Evolutionary conservation across 2,888 invertebrate genomes (phyloP), one percentile per base, ranked within the genome.

Genomic region (Dioctria linearis): DNA sequence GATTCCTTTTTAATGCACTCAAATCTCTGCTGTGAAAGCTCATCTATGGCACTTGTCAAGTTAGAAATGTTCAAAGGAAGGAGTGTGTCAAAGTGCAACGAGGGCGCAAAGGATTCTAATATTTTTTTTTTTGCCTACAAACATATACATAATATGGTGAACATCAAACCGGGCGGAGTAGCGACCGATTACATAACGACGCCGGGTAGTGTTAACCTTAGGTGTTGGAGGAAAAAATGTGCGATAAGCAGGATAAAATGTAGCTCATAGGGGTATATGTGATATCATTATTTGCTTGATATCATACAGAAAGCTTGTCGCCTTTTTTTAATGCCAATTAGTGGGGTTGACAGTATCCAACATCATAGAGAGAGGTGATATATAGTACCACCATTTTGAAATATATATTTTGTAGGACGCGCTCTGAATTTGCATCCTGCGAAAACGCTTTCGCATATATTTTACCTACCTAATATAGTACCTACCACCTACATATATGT

Each of bases 271-370:
- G 25, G 25, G 25, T 51, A 57, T 57, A 51, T 13, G 40, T 76
- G 59, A 61, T 49, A 61, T 8, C 61, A 46, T 76, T 63, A 43
- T 81, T 67, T 71, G 81, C 78, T 63, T 80, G 80, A 80, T 40
- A 67, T 63, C 67, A 78, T 65, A 43, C 69, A 71, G 89, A 87
- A 88, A 89, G 90, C 88, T 85, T 90, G 90, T 90, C 91, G 90
- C 91, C 91, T 90, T 91, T 90, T 90, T 90, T 90, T 89, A 91
- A 91, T 91, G 90, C 90, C 91, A 91, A 91, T 91, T 91, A 91
- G 90, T 90, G 89, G 57, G 25, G 25, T 25, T 25, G 25, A 25
- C 25, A 25, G 25, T 25, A 25, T 25, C 25, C 25, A 25, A 25
- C 25, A 25, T 25, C 25, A 25, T 51, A 73, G 49, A 79, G 49